Evolutionary conservation across 2,797 vertebrate genomes (phyloP).

Genomic region (Pseudochirops cupreus): DNA sequence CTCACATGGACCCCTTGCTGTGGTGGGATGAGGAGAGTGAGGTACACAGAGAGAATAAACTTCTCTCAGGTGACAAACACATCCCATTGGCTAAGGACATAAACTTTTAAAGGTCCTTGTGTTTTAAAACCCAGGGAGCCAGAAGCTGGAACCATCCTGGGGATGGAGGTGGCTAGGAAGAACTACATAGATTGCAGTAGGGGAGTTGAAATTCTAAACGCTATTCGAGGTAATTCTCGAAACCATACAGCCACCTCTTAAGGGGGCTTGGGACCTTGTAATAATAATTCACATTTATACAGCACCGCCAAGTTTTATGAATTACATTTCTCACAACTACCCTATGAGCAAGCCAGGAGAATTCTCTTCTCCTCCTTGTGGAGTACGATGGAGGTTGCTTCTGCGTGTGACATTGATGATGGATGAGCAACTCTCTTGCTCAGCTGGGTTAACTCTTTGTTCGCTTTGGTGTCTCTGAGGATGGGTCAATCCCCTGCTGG

Average conservation of each 20-base stretch:
- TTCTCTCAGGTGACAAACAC: not conserved
- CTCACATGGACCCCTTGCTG: not conserved
- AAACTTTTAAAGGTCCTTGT: not conserved
- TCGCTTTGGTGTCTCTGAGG: not conserved
- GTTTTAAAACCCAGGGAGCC: not conserved
- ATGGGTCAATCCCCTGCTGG: not conserved
- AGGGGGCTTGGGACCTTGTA: not conserved
- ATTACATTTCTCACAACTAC: not conserved
- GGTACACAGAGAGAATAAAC: not conserved
- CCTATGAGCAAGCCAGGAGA: not conserved
- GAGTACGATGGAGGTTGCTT: not conserved
- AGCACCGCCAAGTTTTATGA: not conserved
- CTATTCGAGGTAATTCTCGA: not conserved
- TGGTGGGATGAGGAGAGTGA: not conserved
- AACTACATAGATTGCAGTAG: not conserved
- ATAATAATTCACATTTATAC: not conserved
- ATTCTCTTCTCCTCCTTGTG: not conserved
- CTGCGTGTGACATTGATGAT: not conserved
- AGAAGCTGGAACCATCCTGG: not conserved
- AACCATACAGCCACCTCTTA: not conserved
- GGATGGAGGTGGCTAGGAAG: not conserved
- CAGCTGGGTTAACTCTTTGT: not conserved
- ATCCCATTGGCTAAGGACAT: not conserved
- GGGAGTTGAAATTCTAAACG: not conserved
- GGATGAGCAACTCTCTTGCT: not conserved